Evolutionary conservation across 2,888 invertebrate species (phyloP), one percentile per base, ranked within the genome.

Genomic region (Herminia tarsipennalis): DNA sequence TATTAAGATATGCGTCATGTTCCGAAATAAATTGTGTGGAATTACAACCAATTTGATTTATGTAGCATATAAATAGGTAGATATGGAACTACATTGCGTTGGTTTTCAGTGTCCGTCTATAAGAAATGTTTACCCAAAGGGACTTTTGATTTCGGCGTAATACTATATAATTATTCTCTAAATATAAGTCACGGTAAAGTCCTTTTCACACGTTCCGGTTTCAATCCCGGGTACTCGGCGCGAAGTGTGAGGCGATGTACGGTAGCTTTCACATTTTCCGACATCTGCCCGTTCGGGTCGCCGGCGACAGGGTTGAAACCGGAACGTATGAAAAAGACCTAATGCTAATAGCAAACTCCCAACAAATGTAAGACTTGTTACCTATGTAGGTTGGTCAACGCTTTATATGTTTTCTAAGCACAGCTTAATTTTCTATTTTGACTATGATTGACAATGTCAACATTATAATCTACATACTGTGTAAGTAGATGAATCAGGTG

Each of bases 1-100:
- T 46, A 67, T 56, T 58, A 56, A 56, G 51, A 55, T 58, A 64
- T 65, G 44, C 40, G 50, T 49, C 46, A 46, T 47, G 36, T 66
- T 58, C 45, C 42, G 56, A 52, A 35, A 52, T 38, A 22, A 52
- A 42, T 46, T 44, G 53, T 48, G 42, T 37, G 35, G 25, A 39
- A 35, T 44, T 44, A 47, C 45, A 59, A 64, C 36, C 46, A 37
- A 51, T 54, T 48, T 64, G 39, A 55, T 56, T 55, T 37, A 30
- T 33, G 17, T 48, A 56, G 30, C 36, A 29, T 38, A 32, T 21
- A 40, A 36, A 20, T 33, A 44, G 44, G 24, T 35, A 21, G 10
- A 46, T 45, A 33, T 50, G 38, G 30, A 50, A 46, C 48, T 58
- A 45, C 40, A 46, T 41, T 51, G 49, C 41, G 42, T 49, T 51